Base-by-base conservation (phyloP, 2,113 vertebrate genomes). In the Chrysemys picta region DNA sequence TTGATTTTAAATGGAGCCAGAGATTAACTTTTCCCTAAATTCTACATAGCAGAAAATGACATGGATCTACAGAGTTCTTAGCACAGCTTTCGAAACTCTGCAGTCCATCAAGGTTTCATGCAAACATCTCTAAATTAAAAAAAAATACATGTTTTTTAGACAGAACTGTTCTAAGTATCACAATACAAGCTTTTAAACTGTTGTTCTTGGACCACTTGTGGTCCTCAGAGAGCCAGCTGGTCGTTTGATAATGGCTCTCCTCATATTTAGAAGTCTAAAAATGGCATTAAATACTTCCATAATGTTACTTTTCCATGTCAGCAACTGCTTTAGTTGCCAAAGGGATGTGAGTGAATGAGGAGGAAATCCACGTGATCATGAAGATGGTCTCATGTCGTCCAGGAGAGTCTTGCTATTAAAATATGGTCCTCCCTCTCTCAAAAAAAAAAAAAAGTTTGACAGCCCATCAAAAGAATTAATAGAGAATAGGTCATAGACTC, bases 1-100 rank as follows among this genome's bases (percentile, higher is more conserved):
- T 88, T 80, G 56, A 47, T 89, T 53, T 62, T 72, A 91, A 5
- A 75, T 81, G 56, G 79, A 88, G 19, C 83, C 47, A 88, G n/a
- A 4, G 10, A 6, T 54, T 24, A 24, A 42, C 80, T 84, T 38
- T 24, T 85, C 24, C 54, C 29, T 0, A 4, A 10, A 27, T 82
- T 89, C 56, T 90, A 50, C 69, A 38, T 57, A 0, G 0, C 56
- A 27, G 76, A 87, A 45, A 3, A 2, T 80, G 76, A n/a, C 59
- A 7, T 5, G 10, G 86, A 90, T 75, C 22, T 31, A 7, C 1
- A 86, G 31, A 17, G 86, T 27, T 29, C 6, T 35, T 24, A 35
- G 31, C 78, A 59, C 6, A 53, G 59, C n/a, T 93, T 89, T 53
- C 82, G 25, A 16, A 29, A 35, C 45, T 93, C 0, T 0, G 6